Base-by-base conservation (phyloP, 92 coral and sea anemone species). In the Phenganax stokvisi region DNA sequence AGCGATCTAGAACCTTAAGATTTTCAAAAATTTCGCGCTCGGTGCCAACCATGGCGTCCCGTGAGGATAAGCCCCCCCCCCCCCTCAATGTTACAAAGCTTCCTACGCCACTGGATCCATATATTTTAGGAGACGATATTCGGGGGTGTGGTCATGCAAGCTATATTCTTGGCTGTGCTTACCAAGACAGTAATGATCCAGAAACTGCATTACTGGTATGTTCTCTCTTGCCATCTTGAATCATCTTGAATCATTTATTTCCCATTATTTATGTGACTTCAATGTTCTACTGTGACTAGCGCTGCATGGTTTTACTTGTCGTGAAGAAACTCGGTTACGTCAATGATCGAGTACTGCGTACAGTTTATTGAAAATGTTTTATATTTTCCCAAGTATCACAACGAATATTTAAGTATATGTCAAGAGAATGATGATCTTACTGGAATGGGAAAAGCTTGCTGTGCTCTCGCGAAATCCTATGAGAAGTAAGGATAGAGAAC, bases 371-470 rank as follows among this genome's bases (percentile, higher is more conserved):
- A 28, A 29, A 56, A 51, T 29, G 56, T 69, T 51, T 27, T 17
- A 10, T 71, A 20, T 10, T 73, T 53, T n/a, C 74, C 16, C 10
- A 52, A 94, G 98, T 94, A 94, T 77, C 94, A 94, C 88, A 92
- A 88, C 83, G 97, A 96, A 54, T 94, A 94, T 77, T 85, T 94
- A 61, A 92, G 86, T 57, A 90, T 92, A 59, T 94, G 98, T 77
- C 98, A 92, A 68, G 91, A 92, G 85, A 76, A 75, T 57, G 82
- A 89, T 29, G 98, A 94, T 86, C 90, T 90, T 76, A 92, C 92
- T 85, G 98, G 98, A 66, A 94, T 94, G 97, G 98, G 98, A 71
- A 78, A 94, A 65, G 98, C 97, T 57, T 92, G 97, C 57, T 96
- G 87, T 83, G 98, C 98, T 8, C 61, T 94, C 57, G 98, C 98